Percentiles rank a stretch among this genome's conserved stretches.
These are phyloP conservation scores for Patiria miniata DNA, from an alignment of 35 echinoderm and acorn worm species.

Conservation along the genomic window DNA sequence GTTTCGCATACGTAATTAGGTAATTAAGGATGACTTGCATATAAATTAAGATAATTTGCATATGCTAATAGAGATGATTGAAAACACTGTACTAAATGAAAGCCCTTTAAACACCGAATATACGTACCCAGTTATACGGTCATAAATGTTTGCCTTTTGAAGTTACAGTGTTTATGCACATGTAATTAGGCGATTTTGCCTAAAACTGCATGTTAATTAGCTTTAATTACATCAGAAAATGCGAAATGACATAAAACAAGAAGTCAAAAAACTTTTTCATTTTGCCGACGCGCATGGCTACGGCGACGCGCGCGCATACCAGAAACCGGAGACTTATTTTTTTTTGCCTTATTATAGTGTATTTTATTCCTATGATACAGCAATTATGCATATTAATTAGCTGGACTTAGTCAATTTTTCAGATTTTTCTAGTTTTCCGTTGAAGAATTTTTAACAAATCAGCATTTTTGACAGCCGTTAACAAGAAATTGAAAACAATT, in stretches of 20 bases:
- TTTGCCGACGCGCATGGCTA: no score
- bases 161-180: background rate
- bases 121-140: background rate
- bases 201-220: background rate
- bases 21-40: no score
- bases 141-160: background rate
- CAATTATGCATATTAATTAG: conserved; percentile 52
- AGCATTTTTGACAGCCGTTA: background rate
- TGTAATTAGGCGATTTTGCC: conserved; percentile 3
- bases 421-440: background rate
- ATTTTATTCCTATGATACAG: background rate
- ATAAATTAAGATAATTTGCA: no score
- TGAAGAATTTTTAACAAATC: background rate
- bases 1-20: no score
- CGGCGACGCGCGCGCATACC: no score
- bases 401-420: conserved; percentile 42
- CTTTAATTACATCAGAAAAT: background rate
- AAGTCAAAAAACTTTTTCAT: background rate
- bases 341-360: no score
- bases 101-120: conserved; percentile 7
- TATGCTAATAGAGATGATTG: no score
- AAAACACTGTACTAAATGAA: conserved; percentile 22
- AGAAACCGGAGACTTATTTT: no score
- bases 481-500: background rate
- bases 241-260: background rate